Percentiles rank a stretch among this genome's conserved stretches.
Conservation (phyloP, 2,797 vertebrate genomes). For the Pseudochirops corinnae region DNA sequence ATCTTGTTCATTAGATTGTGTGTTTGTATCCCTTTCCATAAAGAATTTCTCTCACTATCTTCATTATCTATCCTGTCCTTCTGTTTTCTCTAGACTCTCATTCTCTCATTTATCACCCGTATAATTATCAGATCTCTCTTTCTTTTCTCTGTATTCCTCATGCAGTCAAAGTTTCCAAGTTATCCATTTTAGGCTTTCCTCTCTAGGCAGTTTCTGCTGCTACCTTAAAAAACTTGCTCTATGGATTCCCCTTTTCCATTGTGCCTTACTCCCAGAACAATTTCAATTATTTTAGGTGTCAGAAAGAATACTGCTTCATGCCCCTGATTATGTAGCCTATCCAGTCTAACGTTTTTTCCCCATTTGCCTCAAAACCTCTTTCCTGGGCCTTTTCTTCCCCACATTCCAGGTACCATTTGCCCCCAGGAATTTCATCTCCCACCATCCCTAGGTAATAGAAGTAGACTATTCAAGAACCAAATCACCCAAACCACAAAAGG, state of each 20-base stretch:
- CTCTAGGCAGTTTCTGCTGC: neutral
- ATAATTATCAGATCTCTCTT: neutral
- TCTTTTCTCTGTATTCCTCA: neutral
- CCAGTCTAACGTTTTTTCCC: neutral
- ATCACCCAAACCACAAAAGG: neutral
- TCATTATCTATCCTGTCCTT: neutral
- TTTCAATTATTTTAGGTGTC: neutral
- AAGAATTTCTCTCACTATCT: neutral
- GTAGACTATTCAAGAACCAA: neutral
- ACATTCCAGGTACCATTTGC: neutral
- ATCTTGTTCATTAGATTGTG: neutral
- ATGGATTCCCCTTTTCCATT: neutral
- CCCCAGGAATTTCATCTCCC: neutral
- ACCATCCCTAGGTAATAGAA: neutral
- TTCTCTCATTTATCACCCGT: neutral
- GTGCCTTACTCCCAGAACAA: neutral
- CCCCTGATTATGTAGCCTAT: neutral
- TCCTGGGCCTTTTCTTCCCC: neutral
- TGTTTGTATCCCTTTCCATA: neutral
- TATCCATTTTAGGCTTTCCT: neutral
- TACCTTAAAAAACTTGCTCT: neutral
- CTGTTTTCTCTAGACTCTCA: neutral
- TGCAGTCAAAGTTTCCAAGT: neutral
- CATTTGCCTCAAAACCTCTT: neutral
- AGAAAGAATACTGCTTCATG: neutral